Conservation (phyloP, 2,113 vertebrate genomes). For the Sinocyclocheilus rhinocerous region DNA sequence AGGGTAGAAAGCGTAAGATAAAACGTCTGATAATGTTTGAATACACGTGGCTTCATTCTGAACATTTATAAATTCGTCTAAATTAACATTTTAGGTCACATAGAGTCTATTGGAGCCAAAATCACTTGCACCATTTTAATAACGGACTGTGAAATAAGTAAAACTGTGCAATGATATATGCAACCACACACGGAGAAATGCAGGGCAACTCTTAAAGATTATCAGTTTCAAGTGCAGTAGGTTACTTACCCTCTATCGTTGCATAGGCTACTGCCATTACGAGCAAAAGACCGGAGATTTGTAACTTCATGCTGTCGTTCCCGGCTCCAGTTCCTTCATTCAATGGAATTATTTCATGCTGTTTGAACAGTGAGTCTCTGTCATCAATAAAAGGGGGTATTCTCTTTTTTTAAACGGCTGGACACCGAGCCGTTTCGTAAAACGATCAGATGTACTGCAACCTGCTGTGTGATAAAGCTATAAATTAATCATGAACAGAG, state of each 20-base stretch:
- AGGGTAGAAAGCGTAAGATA: not conserved
- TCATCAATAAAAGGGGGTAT: not conserved
- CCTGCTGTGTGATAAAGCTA: slow-evolving; percentile 15
- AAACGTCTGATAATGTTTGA: not conserved
- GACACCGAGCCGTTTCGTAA: slow-evolving; percentile 2
- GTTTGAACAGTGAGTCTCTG: slow-evolving; percentile 15
- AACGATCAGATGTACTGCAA: slow-evolving; percentile 6
- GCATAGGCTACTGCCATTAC: slow-evolving; percentile 58
- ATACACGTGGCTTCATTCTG: not conserved
- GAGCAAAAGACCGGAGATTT: slow-evolving; percentile 52
- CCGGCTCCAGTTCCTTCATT: slow-evolving; percentile 30
- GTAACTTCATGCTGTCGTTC: slow-evolving; percentile 68
- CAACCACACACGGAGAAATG: not conserved
- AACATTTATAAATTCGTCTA: not conserved
- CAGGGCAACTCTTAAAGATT: not conserved
- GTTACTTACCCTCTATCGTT: slow-evolving; percentile 68
- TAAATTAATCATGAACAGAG: slow-evolving; percentile 37
- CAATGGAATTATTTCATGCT: slow-evolving; percentile 47
- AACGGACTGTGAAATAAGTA: not conserved
- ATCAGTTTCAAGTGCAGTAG: not conserved
- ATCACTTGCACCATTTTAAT: not conserved
- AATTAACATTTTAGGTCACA: not conserved
- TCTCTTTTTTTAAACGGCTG: not conserved
- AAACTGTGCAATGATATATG: not conserved
- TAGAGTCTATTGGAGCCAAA: not conserved